Base-by-base conservation (phyloP, 2,797 vertebrate genomes). In the Taenioides sp. region DNA sequence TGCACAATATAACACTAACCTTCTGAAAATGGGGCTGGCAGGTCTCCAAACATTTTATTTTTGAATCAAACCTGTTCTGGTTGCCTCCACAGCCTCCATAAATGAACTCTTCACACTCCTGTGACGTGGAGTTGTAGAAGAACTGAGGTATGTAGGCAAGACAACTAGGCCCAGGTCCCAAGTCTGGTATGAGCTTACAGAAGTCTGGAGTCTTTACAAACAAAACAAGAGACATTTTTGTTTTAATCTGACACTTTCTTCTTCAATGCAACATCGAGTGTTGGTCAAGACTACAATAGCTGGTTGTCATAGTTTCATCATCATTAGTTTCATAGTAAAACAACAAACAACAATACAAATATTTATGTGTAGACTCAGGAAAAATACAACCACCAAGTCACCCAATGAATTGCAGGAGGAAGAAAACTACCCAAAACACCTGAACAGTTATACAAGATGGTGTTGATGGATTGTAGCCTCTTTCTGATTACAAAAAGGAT, bases 21-120 rank as follows among this genome's bases (percentile, higher is more conserved):
- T 58, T 23, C 5, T 28, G 57, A 17, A 5, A 10, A 18, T 0
- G 14, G 31, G 17, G 47, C 31, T 31, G 5, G 31, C 66, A 68
- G 3, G 52, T 68, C 27, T 68, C 28, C 66, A 68, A 23, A 40
- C 66, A 68, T 14, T 37, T 40, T 57, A 11, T 57, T 22, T 57
- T 40, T 22, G 52, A 55, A 7, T 4, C 3, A 54, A 68, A 68
- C 20, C 52, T 68, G 52, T 68, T 68, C 18, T 68, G 6, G n/a
- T 57, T 68, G 10, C 52, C 66, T 37, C 11, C 25, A 25, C 66
- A 68, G 2, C 66, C 66, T 68, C 66, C 66, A 57, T 68, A 68
- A 25, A 55, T 68, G n/a, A 68, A 68, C 14, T 12, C 7, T 20
- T 57, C 66, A 40, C 52, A 68, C 16, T 11, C 28, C 31, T 68